Conservation (phyloP, 2,797 vertebrate genomes). For the Protosalanx chinensis region DNA sequence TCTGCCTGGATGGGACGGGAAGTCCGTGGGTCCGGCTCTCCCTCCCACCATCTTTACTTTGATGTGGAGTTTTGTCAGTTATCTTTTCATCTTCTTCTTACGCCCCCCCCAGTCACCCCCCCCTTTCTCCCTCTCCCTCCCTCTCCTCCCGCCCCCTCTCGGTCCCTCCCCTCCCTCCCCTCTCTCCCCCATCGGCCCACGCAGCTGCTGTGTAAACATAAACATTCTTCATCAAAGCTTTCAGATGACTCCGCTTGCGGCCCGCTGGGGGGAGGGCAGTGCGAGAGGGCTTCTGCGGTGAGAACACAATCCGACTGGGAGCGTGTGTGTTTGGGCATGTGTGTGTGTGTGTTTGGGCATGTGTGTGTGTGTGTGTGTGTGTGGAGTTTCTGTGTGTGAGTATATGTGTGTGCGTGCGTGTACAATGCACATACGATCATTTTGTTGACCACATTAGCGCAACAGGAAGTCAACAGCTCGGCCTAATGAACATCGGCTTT, state of each 20-base stretch:
- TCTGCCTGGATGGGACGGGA: conserved; percentile 8
- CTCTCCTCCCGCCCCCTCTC: neutral
- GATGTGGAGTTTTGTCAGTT: conserved; percentile 60
- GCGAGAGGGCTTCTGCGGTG: neutral
- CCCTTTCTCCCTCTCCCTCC: too few species aligned
- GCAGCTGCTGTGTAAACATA: conserved; percentile 43
- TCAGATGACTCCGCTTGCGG: conserved; percentile 45
- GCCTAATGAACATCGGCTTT: conserved; percentile 32
- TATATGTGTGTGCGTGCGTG: too few species aligned
- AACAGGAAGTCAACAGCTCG: conserved; percentile 42
- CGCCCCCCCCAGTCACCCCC: conserved; percentile 1
- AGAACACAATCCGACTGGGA: neutral
- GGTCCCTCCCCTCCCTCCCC: neutral
- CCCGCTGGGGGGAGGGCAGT: conserved; percentile 45
- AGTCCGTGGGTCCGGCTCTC: neutral
- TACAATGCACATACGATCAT: too few species aligned
- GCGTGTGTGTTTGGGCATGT: neutral
- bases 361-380: too few species aligned
- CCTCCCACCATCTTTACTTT: conserved; percentile 52
- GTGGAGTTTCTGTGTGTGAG: too few species aligned
- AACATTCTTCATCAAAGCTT: conserved; percentile 65
- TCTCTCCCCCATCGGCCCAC: conserved; percentile 15
- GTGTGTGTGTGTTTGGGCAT: too few species aligned
- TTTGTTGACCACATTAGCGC: conserved; percentile 7
- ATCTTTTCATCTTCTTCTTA: conserved; percentile 34